These are phyloP conservation scores for Mastomys coucha DNA, from an alignment of 2,113 vertebrate genomes.

Conservation along the genomic window DNA sequence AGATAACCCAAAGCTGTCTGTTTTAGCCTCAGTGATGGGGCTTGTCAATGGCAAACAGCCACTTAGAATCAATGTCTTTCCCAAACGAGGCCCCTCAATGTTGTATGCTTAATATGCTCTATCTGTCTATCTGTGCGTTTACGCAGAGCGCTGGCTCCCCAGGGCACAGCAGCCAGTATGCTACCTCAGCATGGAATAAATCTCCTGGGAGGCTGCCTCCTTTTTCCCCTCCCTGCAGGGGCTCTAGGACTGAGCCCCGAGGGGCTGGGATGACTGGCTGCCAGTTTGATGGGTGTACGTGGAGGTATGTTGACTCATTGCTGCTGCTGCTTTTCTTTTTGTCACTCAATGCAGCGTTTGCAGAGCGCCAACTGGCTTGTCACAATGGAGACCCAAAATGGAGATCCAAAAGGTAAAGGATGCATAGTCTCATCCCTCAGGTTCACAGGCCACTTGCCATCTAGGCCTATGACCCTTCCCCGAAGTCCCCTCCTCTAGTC, in stretches of 20 bases:
- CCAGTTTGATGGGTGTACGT: slow-evolving; percentile 44
- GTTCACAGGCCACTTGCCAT: neutral
- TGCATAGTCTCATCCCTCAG: neutral
- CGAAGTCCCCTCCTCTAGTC: neutral
- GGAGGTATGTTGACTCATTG: neutral
- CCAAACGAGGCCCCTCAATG: slow-evolving; percentile 64
- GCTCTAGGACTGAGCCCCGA: neutral
- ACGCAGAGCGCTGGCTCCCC: slow-evolving; percentile 61
- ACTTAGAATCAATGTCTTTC: slow-evolving; percentile 72
- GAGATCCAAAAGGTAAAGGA: neutral
- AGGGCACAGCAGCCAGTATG: slow-evolving; percentile 48
- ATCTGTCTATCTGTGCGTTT: slow-evolving; percentile 63
- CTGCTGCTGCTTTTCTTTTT: slow-evolving; percentile 29
- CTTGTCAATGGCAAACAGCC: slow-evolving; percentile 71
- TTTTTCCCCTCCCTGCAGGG: neutral
- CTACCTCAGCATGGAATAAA: slow-evolving; percentile 36
- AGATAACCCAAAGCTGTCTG: slow-evolving; percentile 58
- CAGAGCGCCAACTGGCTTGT: neutral
- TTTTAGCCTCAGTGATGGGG: slow-evolving; percentile 22
- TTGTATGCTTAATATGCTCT: slow-evolving; percentile 60
- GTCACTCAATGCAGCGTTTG: neutral
- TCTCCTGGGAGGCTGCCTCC: slow-evolving; percentile 55
- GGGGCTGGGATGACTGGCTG: slow-evolving; percentile 55
- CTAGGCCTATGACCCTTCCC: neutral
- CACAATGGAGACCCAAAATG: neutral